Percentiles rank a stretch among this genome's conserved stretches.
Conservation (phyloP, 1,140 invertebrate genomes). For the Scaptomyza graminum region DNA sequence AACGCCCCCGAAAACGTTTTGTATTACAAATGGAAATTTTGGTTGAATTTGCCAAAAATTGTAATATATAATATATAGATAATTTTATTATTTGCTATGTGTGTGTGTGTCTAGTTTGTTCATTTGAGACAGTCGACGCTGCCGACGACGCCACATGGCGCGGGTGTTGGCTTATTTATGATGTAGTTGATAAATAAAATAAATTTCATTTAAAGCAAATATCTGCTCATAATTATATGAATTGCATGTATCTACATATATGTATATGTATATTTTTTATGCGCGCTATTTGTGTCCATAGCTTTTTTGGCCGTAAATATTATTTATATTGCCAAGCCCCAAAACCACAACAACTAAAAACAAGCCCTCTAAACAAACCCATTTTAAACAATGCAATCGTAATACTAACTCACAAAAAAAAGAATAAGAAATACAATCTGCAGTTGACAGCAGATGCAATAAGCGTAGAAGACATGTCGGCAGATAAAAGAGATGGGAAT, state of each 20-base stretch:
- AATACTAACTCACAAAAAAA: background rate
- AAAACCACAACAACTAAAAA: background rate
- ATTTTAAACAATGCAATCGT: background rate
- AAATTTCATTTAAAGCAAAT: constrained; percentile 74
- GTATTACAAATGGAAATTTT: constrained; percentile 77
- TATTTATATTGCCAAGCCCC: constrained; percentile 31
- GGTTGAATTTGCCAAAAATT: constrained; percentile 64
- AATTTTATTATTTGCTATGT: constrained; percentile 13
- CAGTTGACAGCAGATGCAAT: constrained; percentile 25
- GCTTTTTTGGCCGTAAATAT: constrained; percentile 35
- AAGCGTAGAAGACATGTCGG: background rate
- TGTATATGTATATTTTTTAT: constrained; percentile 14
- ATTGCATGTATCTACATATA: too few species aligned
- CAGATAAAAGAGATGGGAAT: background rate
- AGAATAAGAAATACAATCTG: constrained; percentile 16
- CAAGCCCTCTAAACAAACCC: constrained; percentile 2
- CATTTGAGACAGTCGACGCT: constrained; percentile 15
- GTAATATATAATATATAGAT: constrained; percentile 32
- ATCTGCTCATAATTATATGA: constrained; percentile 23
- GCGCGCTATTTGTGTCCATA: constrained; percentile 43
- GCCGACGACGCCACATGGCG: constrained; percentile 48
- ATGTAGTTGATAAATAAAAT: constrained; percentile 78
- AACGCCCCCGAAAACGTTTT: constrained; percentile 71
- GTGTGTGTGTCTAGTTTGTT: background rate
- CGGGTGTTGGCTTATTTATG: constrained; percentile 72